A percentile compares a stretch with the other conserved stretches of the same genome.
Evolutionary conservation across 2,113 vertebrate species (phyloP).

Genomic region (Motacilla alba): DNA sequence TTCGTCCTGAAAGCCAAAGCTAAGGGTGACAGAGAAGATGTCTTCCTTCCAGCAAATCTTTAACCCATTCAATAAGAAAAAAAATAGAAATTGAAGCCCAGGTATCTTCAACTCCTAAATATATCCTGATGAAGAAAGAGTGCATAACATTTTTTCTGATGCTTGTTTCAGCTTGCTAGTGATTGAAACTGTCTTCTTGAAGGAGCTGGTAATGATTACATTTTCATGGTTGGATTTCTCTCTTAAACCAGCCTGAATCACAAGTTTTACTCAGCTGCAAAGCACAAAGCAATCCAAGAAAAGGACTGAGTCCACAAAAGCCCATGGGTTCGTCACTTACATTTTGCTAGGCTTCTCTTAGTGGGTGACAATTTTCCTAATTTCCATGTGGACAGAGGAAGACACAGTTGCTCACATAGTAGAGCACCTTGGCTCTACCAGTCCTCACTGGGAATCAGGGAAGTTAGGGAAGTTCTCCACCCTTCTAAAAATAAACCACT

Average conservation of each 20-base stretch:
- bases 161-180: not conserved
- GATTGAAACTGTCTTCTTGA: not conserved
- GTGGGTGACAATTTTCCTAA: not conserved
- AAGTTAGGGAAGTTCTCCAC: not conserved
- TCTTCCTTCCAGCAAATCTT: not conserved
- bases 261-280: not conserved
- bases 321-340: not conserved
- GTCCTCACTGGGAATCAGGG: not conserved
- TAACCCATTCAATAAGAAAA: not conserved
- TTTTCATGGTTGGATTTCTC: not conserved
- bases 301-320: not conserved
- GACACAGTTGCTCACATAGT: not conserved
- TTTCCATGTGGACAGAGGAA: not conserved
- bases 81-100: not conserved
- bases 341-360: not conserved
- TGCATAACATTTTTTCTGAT: not conserved
- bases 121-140: not conserved
- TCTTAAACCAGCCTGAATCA: not conserved
- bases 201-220: not conserved
- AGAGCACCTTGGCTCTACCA: not conserved
- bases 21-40: not conserved
- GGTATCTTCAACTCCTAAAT: not conserved
- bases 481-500: not conserved
- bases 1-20: not conserved
- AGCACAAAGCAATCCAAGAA: not conserved